Percentiles rank a stretch among this genome's conserved stretches.
Evolutionary conservation across 2,888 invertebrate genomes (phyloP).

Genomic region (Lepetodrilus schrolli): DNA sequence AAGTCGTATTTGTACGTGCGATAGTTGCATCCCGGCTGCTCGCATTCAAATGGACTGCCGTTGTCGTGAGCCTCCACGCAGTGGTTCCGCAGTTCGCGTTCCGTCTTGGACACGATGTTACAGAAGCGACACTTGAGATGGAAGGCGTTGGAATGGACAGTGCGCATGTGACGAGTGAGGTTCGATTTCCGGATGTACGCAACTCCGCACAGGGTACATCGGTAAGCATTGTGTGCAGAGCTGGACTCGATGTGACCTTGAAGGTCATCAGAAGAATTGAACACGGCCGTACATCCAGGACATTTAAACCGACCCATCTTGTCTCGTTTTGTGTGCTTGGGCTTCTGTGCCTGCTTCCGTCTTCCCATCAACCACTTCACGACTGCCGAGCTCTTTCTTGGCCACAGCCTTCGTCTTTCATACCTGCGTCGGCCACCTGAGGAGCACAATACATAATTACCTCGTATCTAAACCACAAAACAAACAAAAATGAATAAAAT

Average conservation of each 20-base stretch:
- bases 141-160: constrained; percentile 40
- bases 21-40: constrained; percentile 49
- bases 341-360: not conserved
- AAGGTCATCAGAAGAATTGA: not conserved
- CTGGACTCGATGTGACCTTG: constrained; percentile 5
- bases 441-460: too few species aligned
- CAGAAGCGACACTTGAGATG: constrained; percentile 51
- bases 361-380: not conserved
- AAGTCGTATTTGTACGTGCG: constrained; percentile 47
- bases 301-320: constrained; percentile 2
- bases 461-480: too few species aligned
- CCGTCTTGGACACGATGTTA: constrained; percentile 41
- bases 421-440: too few species aligned
- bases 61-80: constrained; percentile 45
- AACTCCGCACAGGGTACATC: constrained; percentile 50
- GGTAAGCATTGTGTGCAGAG: constrained; percentile 35
- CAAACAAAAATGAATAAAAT: too few species aligned
- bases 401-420: constrained; percentile 6
- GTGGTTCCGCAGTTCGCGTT: constrained; percentile 47
- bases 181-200: constrained; percentile 49
- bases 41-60: constrained; percentile 52
- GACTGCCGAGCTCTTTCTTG: not conserved
- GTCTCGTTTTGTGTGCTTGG: not conserved
- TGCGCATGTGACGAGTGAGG: constrained; percentile 52
- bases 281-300: not conserved